phyloP scores from a whole-genome alignment of 2,113 vertebrate genomes.

The Furnarius figulus region DNA sequence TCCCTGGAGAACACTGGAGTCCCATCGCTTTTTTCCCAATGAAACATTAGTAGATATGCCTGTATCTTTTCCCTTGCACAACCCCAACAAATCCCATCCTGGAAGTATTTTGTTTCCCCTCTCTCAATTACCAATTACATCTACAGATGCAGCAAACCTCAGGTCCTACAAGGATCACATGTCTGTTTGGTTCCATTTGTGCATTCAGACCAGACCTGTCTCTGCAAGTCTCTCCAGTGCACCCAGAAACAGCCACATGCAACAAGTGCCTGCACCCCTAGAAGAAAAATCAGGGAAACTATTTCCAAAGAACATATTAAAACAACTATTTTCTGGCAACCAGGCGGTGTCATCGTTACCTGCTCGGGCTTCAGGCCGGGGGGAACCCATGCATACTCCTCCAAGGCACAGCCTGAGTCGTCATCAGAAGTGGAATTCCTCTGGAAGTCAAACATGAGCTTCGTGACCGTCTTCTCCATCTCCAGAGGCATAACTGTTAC shows the following conservation, averaged over 20 bases:
- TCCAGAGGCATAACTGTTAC: constrained; percentile 94
- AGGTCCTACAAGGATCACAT: not conserved
- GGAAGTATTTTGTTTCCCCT: not conserved
- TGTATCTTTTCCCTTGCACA: not conserved
- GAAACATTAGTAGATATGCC: not conserved
- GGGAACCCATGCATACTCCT: constrained; percentile 97
- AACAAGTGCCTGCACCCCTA: fast-evolving
- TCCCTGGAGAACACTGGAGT: not conserved
- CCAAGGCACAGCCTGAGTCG: constrained; percentile 94
- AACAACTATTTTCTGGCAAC: not conserved
- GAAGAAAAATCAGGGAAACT: not conserved
- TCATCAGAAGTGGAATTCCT: constrained; percentile 97
- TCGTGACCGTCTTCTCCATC: constrained; percentile 99
- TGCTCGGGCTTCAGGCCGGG: constrained; percentile 97
- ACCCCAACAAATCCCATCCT: not conserved
- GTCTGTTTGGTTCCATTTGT: not conserved
- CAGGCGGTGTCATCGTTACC: constrained; percentile 70
- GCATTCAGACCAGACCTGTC: not conserved
- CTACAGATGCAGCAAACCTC: not conserved
- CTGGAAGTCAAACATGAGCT: constrained; percentile 99
- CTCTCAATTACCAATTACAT: not conserved
- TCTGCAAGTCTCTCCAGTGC: not conserved
- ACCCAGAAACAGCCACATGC: not conserved
- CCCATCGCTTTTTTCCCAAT: not conserved
- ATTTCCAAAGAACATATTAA: not conserved